Base-by-base conservation (phyloP, 2,888 invertebrate species). In the Trichogramma evanescens region DNA sequence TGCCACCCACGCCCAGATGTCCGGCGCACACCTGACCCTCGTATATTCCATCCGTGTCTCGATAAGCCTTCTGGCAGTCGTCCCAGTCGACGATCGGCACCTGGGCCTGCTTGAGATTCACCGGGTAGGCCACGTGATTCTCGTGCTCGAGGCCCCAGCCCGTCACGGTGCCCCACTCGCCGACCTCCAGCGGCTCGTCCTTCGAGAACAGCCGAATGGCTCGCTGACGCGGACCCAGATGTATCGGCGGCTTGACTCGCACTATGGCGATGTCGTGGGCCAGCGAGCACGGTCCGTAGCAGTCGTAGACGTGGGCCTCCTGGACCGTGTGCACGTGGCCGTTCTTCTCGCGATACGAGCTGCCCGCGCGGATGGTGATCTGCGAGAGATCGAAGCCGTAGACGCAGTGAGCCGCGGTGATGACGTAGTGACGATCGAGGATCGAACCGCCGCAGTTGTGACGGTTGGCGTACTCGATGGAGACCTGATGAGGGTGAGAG, bases 101-200 rank as follows among this genome's bases (percentile, higher is more conserved):
- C 55, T 46, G 52, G 61, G 54, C 64, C 56, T 57, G 62, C 57
- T 54, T 62, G 42, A 50, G 61, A 61, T 59, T 66, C 63, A 60
- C 64, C 59, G 54, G 48, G 56, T 26, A 26, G 26, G 26, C 26
- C 26, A 26, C 26, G 26, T 3, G 26, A 26, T 26, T 26, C 26
- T 26, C 26, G 26, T 26, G 26, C 26, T 26, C 26, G 26, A 3
- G 3, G 26, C 26, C 26, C 26, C 26, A 26, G 26, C 26, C 26
- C 2, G 26, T 26, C 2, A 26, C 26, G 26, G 26, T 26, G 26
- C 26, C 26, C 26, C 26, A 26, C 26, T 26, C 26, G 26, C 26
- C 26, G 26, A 26, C 26, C 26, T 26, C 3, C 26, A 26, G 26
- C 26, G 2, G 26, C 26, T 26, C 26, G 26, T 26, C 26, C 26